A percentile compares a stretch with the other conserved stretches of the same genome.
Conservation (phyloP, 64 coral and sea anemone species). For the Stichodactyla helianthus region DNA sequence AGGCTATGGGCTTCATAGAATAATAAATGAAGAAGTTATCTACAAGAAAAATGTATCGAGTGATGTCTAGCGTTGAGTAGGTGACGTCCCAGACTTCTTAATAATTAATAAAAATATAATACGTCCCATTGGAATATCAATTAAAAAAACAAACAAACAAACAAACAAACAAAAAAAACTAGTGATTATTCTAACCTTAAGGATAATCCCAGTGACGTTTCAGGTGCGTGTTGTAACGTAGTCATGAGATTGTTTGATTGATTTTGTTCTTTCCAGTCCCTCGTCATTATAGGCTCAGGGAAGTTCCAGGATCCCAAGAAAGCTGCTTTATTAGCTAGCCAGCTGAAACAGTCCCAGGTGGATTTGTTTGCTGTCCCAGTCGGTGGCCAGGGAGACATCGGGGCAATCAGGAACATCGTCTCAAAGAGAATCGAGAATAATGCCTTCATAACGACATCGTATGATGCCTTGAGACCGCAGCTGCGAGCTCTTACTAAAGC, state of each 20-base stretch:
- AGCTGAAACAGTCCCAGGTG: conserved; percentile 9
- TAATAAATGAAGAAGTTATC: too few species aligned
- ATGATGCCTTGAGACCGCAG: background rate
- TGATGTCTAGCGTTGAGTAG: too few species aligned
- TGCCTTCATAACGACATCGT: conserved; percentile 18
- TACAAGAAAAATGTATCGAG: too few species aligned
- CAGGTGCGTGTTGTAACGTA: too few species aligned
- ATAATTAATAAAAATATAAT: too few species aligned
- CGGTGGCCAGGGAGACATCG: background rate
- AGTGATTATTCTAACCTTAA: too few species aligned
- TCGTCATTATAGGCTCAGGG: conserved; percentile 21
- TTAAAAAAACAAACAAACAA: too few species aligned
- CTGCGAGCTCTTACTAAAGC: conserved; percentile 23
- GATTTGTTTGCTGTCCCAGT: conserved; percentile 11
- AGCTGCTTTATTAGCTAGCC: background rate
- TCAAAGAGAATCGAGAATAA: conserved; percentile 32
- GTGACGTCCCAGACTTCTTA: too few species aligned
- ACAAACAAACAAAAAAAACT: too few species aligned
- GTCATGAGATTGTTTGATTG: background rate
- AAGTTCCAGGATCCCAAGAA: background rate
- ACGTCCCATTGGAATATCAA: too few species aligned
- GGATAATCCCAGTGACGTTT: too few species aligned
- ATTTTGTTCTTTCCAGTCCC: background rate
- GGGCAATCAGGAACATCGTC: background rate
- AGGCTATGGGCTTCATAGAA: too few species aligned